A percentile compares a stretch with the other conserved stretches of the same genome.
Conservation (phyloP, 2,113 vertebrate species). For the Cairina moschata region DNA sequence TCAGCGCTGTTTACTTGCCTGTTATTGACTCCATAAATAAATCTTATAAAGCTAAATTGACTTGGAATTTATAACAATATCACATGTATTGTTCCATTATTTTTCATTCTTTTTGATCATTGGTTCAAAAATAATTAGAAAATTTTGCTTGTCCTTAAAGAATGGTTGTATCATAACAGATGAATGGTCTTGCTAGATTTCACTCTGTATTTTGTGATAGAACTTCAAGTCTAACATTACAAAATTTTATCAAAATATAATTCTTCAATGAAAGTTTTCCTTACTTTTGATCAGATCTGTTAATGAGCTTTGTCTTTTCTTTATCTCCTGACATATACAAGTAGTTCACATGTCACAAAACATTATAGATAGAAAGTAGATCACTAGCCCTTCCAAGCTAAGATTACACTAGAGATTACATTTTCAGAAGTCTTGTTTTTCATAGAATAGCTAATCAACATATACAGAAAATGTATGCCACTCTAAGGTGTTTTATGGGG, state of each 20-base stretch:
- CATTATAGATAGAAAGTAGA: background rate
- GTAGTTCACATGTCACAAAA: background rate
- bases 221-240: background rate
- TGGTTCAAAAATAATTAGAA: background rate
- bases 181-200: background rate
- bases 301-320: background rate
- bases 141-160: background rate
- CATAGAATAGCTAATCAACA: background rate
- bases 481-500: background rate
- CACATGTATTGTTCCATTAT: background rate
- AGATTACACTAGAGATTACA: no score
- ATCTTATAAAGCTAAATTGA: no score
- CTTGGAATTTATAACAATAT: no score
- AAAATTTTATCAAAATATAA: background rate
- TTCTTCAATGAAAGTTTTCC: background rate
- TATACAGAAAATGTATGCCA: background rate
- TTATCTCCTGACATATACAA: background rate
- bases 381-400: background rate
- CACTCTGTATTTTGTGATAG: background rate
- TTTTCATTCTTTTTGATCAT: background rate
- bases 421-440: background rate
- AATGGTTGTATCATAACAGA: background rate
- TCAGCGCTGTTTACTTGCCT: no score
- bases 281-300: background rate
- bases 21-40: no score